Evolutionary conservation across 53 echinoderm and acorn worm species (phyloP).

Genomic region (Apostichopus leukothele): DNA sequence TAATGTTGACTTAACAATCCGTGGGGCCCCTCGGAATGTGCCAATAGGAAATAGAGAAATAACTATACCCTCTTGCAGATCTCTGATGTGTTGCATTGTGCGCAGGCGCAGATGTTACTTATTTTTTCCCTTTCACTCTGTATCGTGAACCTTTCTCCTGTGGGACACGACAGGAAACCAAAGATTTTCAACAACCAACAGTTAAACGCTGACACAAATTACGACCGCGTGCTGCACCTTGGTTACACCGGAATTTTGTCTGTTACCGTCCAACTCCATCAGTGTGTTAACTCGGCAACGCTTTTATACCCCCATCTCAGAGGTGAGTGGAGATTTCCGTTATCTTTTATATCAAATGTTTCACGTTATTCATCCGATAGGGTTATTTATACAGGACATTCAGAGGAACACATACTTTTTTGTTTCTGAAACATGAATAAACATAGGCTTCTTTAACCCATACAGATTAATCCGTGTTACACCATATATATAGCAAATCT

Average conservation of each 20-base stretch:
- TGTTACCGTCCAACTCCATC: background rate
- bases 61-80: background rate
- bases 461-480: background rate
- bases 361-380: too few relatives aligned
- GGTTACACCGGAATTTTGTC: background rate
- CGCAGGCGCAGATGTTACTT: constrained; percentile 1
- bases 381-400: too few relatives aligned
- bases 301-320: too few relatives aligned
- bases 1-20: background rate
- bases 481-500: constrained; percentile 6
- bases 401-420: too few relatives aligned
- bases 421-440: constrained; percentile 9
- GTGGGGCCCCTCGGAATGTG: background rate
- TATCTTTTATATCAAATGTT: too few relatives aligned
- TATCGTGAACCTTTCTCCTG: background rate
- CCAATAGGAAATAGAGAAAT: background rate
- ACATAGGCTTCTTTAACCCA: constrained; percentile 22
- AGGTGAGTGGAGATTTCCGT: too few relatives aligned
- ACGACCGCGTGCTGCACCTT: constrained; percentile 8
- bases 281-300: too few relatives aligned
- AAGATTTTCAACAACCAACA: constrained; percentile 11
- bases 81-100: background rate
- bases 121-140: background rate
- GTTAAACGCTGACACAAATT: constrained; percentile 24
- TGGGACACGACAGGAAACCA: background rate